A percentile compares a stretch with the other conserved stretches of the same genome.
phyloP scores from a whole-genome alignment of 2,888 invertebrate genomes.

The Pandemis heparana region DNA sequence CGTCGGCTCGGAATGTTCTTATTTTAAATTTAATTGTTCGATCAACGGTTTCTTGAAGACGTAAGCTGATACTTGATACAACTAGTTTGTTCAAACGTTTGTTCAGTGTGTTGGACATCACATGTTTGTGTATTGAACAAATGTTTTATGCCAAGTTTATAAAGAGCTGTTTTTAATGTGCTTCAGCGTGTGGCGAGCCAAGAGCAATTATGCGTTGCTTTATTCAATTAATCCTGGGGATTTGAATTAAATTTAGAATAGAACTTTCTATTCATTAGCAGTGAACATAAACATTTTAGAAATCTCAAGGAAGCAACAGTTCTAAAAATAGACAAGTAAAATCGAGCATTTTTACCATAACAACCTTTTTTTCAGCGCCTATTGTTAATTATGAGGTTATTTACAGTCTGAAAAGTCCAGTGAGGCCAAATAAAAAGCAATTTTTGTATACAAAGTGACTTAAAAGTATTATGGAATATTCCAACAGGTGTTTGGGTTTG shows the following conservation, averaged over 20 bases:
- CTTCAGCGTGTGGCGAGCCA: slow-evolving; percentile 21
- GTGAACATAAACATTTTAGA: background rate
- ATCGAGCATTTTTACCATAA: too few relatives aligned
- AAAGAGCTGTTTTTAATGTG: slow-evolving; percentile 13
- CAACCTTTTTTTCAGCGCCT: too few relatives aligned
- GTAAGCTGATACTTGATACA: slow-evolving; percentile 29
- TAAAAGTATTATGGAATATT: too few relatives aligned
- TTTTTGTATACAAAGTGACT: too few relatives aligned
- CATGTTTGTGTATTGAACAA: slow-evolving; percentile 16
- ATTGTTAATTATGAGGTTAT: too few relatives aligned
- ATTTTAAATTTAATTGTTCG: slow-evolving; percentile 44
- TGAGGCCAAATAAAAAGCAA: background rate
- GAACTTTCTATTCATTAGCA: background rate
- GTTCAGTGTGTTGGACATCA: background rate
- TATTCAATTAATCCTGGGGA: slow-evolving; percentile 24
- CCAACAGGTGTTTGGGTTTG: too few relatives aligned
- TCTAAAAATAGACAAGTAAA: background rate
- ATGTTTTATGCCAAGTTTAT: slow-evolving; percentile 18
- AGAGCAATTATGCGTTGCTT: slow-evolving; percentile 30
- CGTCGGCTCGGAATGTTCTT: slow-evolving; percentile 50
- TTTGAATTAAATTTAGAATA: slow-evolving; percentile 10
- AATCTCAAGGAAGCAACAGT: background rate
- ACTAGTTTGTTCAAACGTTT: slow-evolving; percentile 11
- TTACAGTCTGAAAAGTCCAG: too few relatives aligned
- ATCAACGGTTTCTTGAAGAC: slow-evolving; percentile 19